These are phyloP conservation scores for Andrena bicolor DNA, from an alignment of 2,888 invertebrate species.

Conservation along the genomic window DNA sequence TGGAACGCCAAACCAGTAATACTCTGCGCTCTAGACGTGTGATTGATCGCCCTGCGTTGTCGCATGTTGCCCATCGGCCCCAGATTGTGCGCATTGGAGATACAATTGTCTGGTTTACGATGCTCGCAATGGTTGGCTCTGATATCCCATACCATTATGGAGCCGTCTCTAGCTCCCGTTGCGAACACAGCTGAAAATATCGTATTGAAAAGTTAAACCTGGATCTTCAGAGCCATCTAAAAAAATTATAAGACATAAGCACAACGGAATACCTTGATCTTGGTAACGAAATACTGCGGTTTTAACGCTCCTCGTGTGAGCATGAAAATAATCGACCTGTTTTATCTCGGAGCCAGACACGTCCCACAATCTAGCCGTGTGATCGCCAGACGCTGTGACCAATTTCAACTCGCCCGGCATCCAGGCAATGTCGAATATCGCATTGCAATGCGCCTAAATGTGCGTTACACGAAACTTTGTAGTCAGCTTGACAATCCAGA, in stretches of 20 bases:
- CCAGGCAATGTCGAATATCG: slow-evolving; percentile 96
- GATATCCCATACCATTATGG: slow-evolving; percentile 94
- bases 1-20: slow-evolving; percentile 95
- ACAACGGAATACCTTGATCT: slow-evolving; percentile 85
- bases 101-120: slow-evolving; percentile 90
- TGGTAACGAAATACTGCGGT: slow-evolving; percentile 91
- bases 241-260: not conserved
- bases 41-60: slow-evolving; percentile 83
- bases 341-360: slow-evolving; percentile 85
- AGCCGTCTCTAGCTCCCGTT: slow-evolving; percentile 95
- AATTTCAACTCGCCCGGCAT: slow-evolving; percentile 91
- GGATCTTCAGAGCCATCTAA: not conserved
- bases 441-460: slow-evolving; percentile 90
- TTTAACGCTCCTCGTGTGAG: slow-evolving; percentile 93
- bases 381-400: slow-evolving; percentile 94
- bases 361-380: slow-evolving; percentile 93
- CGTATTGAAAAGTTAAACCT: slow-evolving; percentile 9
- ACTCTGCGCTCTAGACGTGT: slow-evolving; percentile 88
- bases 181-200: slow-evolving; percentile 90
- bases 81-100: slow-evolving; percentile 88
- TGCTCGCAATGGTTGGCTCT: slow-evolving; percentile 86
- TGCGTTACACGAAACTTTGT: not conserved
- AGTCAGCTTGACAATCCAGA: not conserved
- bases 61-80: slow-evolving; percentile 81
- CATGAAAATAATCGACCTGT: slow-evolving; percentile 88